A percentile compares a stretch with the other conserved stretches of the same genome.
These are phyloP conservation scores for Sigmodon hispidus DNA, from an alignment of 2,113 vertebrate genomes.

Conservation along the genomic window DNA sequence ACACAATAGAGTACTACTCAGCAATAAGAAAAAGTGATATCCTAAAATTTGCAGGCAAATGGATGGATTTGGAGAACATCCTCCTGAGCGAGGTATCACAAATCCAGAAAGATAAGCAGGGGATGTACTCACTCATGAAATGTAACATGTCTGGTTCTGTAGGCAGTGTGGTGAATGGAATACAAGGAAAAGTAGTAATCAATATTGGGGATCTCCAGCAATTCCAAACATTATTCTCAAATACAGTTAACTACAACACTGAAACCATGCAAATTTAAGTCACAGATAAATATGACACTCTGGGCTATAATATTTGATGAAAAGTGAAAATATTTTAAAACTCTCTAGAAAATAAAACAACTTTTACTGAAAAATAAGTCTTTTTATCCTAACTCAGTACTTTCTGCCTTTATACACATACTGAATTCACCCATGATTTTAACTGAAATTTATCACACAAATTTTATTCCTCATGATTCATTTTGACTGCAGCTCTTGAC, in stretches of 20 bases:
- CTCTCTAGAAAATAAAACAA: not conserved
- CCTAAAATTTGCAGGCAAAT: too few relatives aligned
- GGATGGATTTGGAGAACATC: too few relatives aligned
- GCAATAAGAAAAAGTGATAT: too few relatives aligned
- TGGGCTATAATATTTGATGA: not conserved
- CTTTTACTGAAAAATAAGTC: not conserved
- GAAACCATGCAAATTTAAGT: constrained; percentile 11
- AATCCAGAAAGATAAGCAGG: too few relatives aligned
- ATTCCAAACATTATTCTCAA: not conserved
- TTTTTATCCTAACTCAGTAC: not conserved
- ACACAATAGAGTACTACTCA: too few relatives aligned
- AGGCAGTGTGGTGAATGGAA: not conserved
- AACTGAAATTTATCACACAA: not conserved
- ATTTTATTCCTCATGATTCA: not conserved
- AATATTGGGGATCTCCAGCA: not conserved
- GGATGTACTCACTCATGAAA: too few relatives aligned
- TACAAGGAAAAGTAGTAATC: not conserved
- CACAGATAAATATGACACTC: not conserved
- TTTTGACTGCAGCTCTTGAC: not conserved
- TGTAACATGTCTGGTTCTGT: not conserved
- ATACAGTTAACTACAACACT: not conserved
- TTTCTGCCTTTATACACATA: not conserved
- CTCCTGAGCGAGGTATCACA: too few relatives aligned
- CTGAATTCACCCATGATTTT: not conserved
- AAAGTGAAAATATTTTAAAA: constrained; percentile 5